A percentile compares a stretch with the other conserved stretches of the same genome.
Conservation (phyloP, 2,888 invertebrate species). For the Drosophila borborema region DNA sequence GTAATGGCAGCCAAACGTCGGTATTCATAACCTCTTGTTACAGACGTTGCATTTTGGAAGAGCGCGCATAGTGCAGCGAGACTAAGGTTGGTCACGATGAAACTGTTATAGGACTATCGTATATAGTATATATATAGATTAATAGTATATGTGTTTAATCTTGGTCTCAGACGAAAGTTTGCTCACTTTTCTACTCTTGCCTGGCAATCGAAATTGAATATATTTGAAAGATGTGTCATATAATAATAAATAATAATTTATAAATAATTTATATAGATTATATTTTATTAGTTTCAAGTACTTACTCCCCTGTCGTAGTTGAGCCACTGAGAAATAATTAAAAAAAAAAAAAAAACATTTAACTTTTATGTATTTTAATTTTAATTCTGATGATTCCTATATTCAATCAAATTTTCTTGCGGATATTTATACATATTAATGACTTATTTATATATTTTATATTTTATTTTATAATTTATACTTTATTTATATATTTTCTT, state of each 20-base stretch:
- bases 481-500: too few species aligned
- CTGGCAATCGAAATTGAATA: neutral
- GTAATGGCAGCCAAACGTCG: conserved; percentile 23
- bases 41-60: neutral
- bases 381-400: too few species aligned
- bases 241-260: neutral
- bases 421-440: neutral
- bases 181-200: neutral
- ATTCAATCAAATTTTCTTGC: neutral
- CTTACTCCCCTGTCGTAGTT: neutral
- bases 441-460: too few species aligned
- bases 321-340: neutral
- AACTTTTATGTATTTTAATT: neutral
- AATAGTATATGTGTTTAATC: neutral
- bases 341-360: neutral
- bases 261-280: neutral
- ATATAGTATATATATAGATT: too few species aligned
- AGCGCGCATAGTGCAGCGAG: conserved; percentile 14
- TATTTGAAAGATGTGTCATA: neutral
- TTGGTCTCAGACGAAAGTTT: neutral
- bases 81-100: neutral
- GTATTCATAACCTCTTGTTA: conserved; percentile 38
- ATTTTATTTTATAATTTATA: too few species aligned
- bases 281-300: neutral
- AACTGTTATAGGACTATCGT: neutral